Evolutionary conservation across 2,888 invertebrate genomes (phyloP), one percentile per base, ranked within the genome.

Genomic region (Agrochola circellaris): DNA sequence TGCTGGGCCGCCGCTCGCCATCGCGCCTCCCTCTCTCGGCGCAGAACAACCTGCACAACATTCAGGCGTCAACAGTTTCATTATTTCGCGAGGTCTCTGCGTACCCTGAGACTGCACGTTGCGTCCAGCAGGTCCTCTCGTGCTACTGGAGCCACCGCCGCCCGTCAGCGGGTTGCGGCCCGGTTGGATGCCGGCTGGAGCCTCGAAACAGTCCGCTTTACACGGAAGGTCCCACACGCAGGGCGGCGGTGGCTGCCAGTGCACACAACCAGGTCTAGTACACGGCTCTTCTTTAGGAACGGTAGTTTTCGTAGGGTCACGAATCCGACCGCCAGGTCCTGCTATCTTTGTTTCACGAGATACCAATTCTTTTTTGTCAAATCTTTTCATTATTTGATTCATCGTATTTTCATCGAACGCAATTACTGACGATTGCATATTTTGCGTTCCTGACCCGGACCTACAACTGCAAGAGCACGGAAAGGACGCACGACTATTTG

Each of bases 181-280:
- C 15, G 94, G 94, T 78, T 92, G 93, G 65, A 93, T 92, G 48
- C 92, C 93, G 42, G 92, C 91, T 4, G 88, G 93, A 54, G 95
- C 90, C 83, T 95, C 95, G 72, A 95, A 96, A 89, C 95, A 95
- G 85, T 95, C 96, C 1, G 96, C 96, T 90, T 95, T 95, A 86
- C 96, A 96, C 70, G 96, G 96, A 66, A 91, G 90, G 83, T 96
- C 92, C 95, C 95, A 96, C 68, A 95, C 90, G 83, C 95, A 96
- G 26, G 95, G 95, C 77, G 95, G 92, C 75, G 96, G 95, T 42
- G 95, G 95, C 85, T 95, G 90, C 93, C 95, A 95, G 85, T 95
- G 95, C 30, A 96, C 87, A 86, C 95, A 96, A 69, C 94, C 95
- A 23, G 92, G 91, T 83, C 94, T 95, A 81, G 94, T 94, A 85